A percentile compares a stretch with the other conserved stretches of the same genome.
Evolutionary conservation across 1,140 invertebrate genomes (phyloP).

Genomic region (Scaptodrosophila lebanonensis): DNA sequence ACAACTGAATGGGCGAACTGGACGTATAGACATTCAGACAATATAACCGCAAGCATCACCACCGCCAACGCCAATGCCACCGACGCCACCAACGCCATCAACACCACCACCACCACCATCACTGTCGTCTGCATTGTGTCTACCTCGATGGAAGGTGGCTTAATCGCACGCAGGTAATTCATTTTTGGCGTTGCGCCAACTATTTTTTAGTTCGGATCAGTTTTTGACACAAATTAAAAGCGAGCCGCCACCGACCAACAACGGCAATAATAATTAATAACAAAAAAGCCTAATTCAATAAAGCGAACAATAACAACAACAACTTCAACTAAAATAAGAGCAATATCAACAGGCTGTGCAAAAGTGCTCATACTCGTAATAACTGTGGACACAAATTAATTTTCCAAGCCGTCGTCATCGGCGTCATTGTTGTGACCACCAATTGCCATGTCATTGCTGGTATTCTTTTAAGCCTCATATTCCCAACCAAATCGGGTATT

Average conservation of each 20-base stretch:
- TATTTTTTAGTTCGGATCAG: constrained; percentile 25
- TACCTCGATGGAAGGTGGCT: no score
- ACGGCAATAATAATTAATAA: neutral
- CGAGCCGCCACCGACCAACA: constrained; percentile 34
- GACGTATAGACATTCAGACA: no score
- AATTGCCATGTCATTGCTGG: constrained; percentile 71
- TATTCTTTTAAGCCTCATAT: no score
- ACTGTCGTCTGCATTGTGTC: no score
- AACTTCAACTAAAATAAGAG: constrained; percentile 36
- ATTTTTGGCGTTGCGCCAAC: no score
- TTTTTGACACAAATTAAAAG: constrained; percentile 64
- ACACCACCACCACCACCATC: no score
- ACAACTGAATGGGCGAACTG: no score
- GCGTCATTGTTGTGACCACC: constrained; percentile 34
- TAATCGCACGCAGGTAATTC: no score
- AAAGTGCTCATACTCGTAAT: constrained; percentile 58
- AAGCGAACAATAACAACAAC: constrained; percentile 35
- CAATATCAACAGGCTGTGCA: constrained; percentile 13
- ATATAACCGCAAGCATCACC: no score
- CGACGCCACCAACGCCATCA: no score
- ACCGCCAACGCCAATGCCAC: no score
- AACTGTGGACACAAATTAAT: constrained; percentile 72
- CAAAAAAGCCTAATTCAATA: constrained; percentile 50
- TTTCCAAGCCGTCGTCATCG: constrained; percentile 65
- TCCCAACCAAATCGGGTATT: no score